phyloP scores from a whole-genome alignment of 2,113 vertebrate species.

The Hiodon alosoides region DNA sequence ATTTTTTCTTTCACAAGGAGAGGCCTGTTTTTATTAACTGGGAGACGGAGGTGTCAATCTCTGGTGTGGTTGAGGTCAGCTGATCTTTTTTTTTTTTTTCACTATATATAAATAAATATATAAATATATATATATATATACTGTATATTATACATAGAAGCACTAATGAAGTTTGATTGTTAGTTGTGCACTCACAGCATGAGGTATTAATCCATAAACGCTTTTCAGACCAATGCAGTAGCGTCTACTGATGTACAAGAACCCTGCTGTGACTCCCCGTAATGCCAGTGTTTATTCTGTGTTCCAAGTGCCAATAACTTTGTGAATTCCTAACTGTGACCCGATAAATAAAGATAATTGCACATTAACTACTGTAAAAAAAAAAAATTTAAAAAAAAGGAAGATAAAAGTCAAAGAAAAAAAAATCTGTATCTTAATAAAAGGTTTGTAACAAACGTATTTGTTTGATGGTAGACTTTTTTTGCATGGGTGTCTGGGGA shows the following conservation, averaged over 20 bases:
- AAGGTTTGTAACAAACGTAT: conserved; percentile 80
- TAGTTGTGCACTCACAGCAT: conserved; percentile 75
- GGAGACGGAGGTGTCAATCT: conserved; percentile 35
- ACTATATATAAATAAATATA: conserved; percentile 58
- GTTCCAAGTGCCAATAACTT: conserved; percentile 88
- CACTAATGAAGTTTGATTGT: conserved; percentile 68
- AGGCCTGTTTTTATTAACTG: conserved; percentile 1
- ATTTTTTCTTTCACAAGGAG: not conserved
- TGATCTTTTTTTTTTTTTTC: conserved; percentile 37
- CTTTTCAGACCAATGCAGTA: conserved; percentile 60
- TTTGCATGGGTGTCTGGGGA: not conserved
- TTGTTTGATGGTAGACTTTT: not conserved
- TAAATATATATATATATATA: conserved; percentile 63
- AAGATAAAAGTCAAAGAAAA: conserved; percentile 67
- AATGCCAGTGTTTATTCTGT: conserved; percentile 68
- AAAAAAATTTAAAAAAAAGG: conserved; percentile 54
- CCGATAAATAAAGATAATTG: conserved; percentile 78
- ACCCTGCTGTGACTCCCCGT: conserved; percentile 57
- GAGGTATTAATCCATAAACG: conserved; percentile 67
- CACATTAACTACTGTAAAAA: conserved; percentile 89
- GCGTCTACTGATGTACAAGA: conserved; percentile 44
- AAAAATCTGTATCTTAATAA: conserved; percentile 74
- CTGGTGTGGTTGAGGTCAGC: conserved; percentile 40
- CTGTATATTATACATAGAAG: conserved; percentile 72
- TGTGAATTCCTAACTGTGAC: conserved; percentile 80